Percentiles rank a stretch among this genome's conserved stretches.
Conservation (phyloP, 37 sponge, comb jelly and placozoan genomes). For the Beroe ovata region DNA sequence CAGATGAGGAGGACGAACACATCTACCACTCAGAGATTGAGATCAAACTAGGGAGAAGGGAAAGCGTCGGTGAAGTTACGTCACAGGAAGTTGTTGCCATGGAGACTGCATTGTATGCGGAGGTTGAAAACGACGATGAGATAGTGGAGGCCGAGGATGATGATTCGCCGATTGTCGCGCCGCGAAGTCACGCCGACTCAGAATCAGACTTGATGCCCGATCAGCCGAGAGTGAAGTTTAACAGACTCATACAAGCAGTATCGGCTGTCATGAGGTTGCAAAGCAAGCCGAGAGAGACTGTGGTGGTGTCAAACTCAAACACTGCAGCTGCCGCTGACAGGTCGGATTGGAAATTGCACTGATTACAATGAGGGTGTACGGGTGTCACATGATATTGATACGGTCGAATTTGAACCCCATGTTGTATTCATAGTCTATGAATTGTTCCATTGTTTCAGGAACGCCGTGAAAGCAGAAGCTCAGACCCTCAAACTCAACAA, state of each 20-base stretch:
- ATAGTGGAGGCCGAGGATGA: not conserved
- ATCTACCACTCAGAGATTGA: not conserved
- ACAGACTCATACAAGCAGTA: not conserved
- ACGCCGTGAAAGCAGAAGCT: not conserved
- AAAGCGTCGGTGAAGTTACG: too few relatives aligned
- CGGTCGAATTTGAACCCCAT: too few relatives aligned
- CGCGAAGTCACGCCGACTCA: not conserved
- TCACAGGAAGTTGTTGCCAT: not conserved
- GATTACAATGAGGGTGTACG: too few relatives aligned
- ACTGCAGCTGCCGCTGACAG: too few relatives aligned
- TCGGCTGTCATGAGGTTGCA: not conserved
- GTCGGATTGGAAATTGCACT: too few relatives aligned
- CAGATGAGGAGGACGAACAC: not conserved
- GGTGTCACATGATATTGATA: too few relatives aligned
- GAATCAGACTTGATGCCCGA: not conserved
- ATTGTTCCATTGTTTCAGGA: not conserved
- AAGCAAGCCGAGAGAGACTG: too few relatives aligned
- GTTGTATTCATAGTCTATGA: too few relatives aligned
- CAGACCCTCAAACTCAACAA: not conserved
- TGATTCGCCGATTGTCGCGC: not conserved
- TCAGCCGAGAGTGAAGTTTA: not conserved
- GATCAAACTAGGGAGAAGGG: too few relatives aligned
- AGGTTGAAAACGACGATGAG: not conserved
- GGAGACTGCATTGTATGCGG: not conserved
- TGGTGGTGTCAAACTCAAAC: too few relatives aligned